A percentile compares a stretch with the other conserved stretches of the same genome.
phyloP scores from a whole-genome alignment of 2,113 vertebrate genomes.

The Ranitomeya variabilis region DNA sequence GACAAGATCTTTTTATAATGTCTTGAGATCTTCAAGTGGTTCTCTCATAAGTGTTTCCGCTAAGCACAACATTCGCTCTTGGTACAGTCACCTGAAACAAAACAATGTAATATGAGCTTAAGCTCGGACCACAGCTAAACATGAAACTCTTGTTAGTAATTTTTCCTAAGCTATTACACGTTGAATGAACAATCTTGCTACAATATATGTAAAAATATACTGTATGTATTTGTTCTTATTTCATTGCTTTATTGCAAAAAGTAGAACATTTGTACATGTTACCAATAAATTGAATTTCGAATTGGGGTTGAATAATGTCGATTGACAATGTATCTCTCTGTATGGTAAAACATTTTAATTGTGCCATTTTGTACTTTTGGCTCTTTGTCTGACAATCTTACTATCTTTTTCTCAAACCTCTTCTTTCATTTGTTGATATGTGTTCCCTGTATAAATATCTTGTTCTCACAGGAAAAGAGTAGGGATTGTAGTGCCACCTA shows the following conservation, averaged over 20 bases:
- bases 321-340: neutral
- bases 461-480: too few species aligned
- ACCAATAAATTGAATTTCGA: too few species aligned
- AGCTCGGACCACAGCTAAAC: neutral
- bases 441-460: neutral
- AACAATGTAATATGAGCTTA: neutral
- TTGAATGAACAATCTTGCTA: too few species aligned
- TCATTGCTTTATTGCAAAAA: too few species aligned
- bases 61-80: neutral
- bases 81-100: constrained; percentile 10
- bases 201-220: too few species aligned
- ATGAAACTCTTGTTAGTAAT: neutral
- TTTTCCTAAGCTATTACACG: too few species aligned
- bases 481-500: too few species aligned
- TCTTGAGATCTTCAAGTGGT: neutral
- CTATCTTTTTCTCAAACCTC: neutral
- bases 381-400: neutral
- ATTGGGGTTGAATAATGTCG: too few species aligned
- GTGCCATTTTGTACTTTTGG: neutral
- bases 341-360: neutral
- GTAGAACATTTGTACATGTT: too few species aligned
- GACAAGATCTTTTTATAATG: neutral
- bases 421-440: neutral
- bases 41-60: neutral
- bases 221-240: too few species aligned